Conservation (phyloP, 2,797 vertebrate genomes). For the Amphiprion clarkii region DNA sequence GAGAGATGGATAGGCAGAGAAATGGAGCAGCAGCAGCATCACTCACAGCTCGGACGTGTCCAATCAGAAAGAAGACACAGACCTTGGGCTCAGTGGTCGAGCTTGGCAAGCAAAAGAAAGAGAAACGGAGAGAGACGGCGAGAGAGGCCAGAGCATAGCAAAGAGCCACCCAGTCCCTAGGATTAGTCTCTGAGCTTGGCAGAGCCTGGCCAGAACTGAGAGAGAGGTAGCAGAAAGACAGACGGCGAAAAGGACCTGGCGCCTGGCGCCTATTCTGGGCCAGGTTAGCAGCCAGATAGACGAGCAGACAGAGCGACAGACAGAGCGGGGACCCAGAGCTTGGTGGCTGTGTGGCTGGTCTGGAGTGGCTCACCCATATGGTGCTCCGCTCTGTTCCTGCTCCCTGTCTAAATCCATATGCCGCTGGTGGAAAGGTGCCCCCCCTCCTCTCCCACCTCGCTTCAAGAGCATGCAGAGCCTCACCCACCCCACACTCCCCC, state of each 20-base stretch:
- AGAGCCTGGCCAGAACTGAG: slow-evolving; percentile 68
- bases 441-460: slow-evolving; percentile 75
- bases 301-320: slow-evolving; percentile 49
- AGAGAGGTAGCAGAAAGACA: slow-evolving; percentile 66
- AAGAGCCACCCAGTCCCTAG: slow-evolving; percentile 57
- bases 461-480: slow-evolving; percentile 74
- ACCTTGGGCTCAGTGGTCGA: slow-evolving; percentile 56
- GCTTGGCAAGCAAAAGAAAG: slow-evolving; percentile 69
- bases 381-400: slow-evolving; percentile 82
- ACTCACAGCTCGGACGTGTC: slow-evolving; percentile 57
- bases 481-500: slow-evolving; percentile 39
- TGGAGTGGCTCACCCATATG: slow-evolving; percentile 94
- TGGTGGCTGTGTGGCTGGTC: slow-evolving; percentile 66
- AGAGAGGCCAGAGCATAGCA: slow-evolving; percentile 57
- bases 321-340: slow-evolving; percentile 52
- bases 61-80: slow-evolving; percentile 55
- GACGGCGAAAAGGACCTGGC: slow-evolving; percentile 54
- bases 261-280: slow-evolving; percentile 44
- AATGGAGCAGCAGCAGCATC: slow-evolving; percentile 35
- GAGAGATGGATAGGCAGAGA: slow-evolving; percentile 4
- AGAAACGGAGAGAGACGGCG: slow-evolving; percentile 32
- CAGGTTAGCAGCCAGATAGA: slow-evolving; percentile 68
- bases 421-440: slow-evolving; percentile 90
- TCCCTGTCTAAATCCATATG: slow-evolving; percentile 98
- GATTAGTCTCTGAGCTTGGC: slow-evolving; percentile 69